Base-by-base conservation (phyloP, 2,113 vertebrate genomes). In the Cavia aperea region DNA sequence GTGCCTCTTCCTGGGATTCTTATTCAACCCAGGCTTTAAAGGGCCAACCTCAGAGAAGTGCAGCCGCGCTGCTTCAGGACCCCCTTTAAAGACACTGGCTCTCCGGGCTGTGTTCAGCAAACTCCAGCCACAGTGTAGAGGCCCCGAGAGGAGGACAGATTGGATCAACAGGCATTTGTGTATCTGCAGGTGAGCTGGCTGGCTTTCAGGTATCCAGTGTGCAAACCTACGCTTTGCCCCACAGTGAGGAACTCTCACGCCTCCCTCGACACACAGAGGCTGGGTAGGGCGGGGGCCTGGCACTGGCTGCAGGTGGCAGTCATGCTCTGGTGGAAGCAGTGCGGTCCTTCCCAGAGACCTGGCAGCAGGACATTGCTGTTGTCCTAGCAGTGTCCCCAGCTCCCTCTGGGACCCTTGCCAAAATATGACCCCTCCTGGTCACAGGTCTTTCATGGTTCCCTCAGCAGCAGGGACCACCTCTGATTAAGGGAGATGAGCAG, bases 31-130 rank as follows among this genome's bases (percentile, higher is more conserved):
- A 56, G 85, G 29, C 39, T 94, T 91, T 89, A 89, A 96, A 96
- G 78, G 73, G 72, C 56, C 87, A 88, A 33, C 56, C 62, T 95
- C 87, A 24, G 19, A 89, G 31, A 84, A 83, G 43, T 23, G 9
- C 5, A 3, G 56, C 16, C 72, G 10, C 78, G 24, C 31, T 26
- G 39, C 85, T 88, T 56, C 23, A 87, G 81, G 65, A 63, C 70
- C 81, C 78, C 18, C 86, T 91, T 95, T 89, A 96, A 92, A 89
- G 85, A 33, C 43, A 16, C 58, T 85, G 46, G 31, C 82, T 83
- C 54, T 81, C 91, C 29, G 19, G 58, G 19, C 90, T 86, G n/a
- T 65, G 49, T 77, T 85, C 78, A 77, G 15, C 62, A 73, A 51
- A 92, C 81, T 63, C 49, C 65, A 62, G 79, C 2, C 2, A 68